These are phyloP conservation scores for Hyperoplus lanceolatus DNA, from an alignment of 2,797 vertebrate species.

Conservation along the genomic window DNA sequence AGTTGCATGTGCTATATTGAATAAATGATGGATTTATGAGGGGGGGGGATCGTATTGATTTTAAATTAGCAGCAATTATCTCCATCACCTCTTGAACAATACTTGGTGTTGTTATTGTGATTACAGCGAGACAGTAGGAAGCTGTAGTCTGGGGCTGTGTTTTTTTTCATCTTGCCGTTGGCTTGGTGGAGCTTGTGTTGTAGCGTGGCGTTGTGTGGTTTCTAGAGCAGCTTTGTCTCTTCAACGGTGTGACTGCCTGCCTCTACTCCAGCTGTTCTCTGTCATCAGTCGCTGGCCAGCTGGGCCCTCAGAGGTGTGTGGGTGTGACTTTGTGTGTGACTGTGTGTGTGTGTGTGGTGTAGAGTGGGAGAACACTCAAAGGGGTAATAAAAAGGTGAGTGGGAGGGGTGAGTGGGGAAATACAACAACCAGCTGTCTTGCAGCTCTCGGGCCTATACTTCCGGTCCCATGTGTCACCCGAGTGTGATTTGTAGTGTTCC, in stretches of 20 bases:
- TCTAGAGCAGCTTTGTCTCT: slow-evolving; percentile 60
- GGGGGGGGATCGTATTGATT: too few relatives aligned
- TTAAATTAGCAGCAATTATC: slow-evolving; percentile 15
- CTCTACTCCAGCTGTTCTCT: slow-evolving; percentile 81
- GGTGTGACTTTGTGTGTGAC: slow-evolving; percentile 20
- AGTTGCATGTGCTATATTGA: background rate
- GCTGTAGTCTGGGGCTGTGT: too few relatives aligned
- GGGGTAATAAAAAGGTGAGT: slow-evolving; percentile 76
- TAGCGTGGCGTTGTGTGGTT: slow-evolving; percentile 31
- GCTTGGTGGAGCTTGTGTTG: slow-evolving; percentile 34
- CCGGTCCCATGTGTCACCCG: slow-evolving; percentile 60
- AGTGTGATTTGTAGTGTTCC: slow-evolving; percentile 78
- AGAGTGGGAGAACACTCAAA: slow-evolving; percentile 34
- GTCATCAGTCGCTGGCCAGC: slow-evolving; percentile 82
- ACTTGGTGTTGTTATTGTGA: background rate
- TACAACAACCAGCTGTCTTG: slow-evolving; percentile 83
- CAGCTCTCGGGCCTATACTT: slow-evolving; percentile 53
- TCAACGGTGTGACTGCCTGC: slow-evolving; percentile 45
- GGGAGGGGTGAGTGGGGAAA: slow-evolving; percentile 66
- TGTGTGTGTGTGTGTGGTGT: slow-evolving; percentile 4
- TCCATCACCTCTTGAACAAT: slow-evolving; percentile 11
- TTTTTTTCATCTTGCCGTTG: background rate
- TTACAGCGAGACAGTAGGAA: background rate
- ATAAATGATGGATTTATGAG: too few relatives aligned
- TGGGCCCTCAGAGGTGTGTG: slow-evolving; percentile 65